phyloP scores from a whole-genome alignment of 2,797 vertebrate genomes.

The Urophycis tenuis region DNA sequence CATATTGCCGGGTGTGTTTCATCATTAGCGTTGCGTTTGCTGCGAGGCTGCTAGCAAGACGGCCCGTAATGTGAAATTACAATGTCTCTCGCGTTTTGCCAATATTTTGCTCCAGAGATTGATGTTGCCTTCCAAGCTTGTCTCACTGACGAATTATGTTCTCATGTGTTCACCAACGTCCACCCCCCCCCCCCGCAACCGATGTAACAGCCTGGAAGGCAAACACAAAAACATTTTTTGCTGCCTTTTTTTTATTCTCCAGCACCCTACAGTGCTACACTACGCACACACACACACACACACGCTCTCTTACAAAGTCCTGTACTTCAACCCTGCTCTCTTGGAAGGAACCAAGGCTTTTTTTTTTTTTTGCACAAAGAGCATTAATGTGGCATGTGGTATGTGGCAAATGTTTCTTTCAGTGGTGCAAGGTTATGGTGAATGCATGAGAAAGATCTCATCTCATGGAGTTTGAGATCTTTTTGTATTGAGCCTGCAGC shows the following conservation, averaged over 20 bases:
- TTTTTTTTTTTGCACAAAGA: no score
- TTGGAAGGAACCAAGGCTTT: background rate
- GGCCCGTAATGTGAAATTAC: constrained; percentile 28
- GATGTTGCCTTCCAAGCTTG: constrained; percentile 32
- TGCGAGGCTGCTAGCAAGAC: constrained; percentile 46
- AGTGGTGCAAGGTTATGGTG: background rate
- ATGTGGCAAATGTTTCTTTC: background rate
- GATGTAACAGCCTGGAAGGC: background rate
- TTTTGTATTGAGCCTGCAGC: no score
- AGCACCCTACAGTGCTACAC: no score
- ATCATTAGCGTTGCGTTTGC: constrained; percentile 28
- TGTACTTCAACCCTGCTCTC: background rate
- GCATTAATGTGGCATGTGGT: background rate
- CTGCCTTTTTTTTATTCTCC: background rate
- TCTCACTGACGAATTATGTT: background rate
- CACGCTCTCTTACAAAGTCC: background rate
- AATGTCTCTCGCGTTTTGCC: constrained; percentile 33
- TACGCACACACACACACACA: background rate
- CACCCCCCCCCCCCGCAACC: no score
- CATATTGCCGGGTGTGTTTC: constrained; percentile 42
- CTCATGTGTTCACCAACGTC: background rate
- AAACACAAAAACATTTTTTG: background rate
- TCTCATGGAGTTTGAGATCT: background rate
- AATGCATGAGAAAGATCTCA: background rate
- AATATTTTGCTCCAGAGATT: constrained; percentile 5